phyloP scores from a whole-genome alignment of 53 echinoderm and acorn worm species.

The Astropecten irregularis region DNA sequence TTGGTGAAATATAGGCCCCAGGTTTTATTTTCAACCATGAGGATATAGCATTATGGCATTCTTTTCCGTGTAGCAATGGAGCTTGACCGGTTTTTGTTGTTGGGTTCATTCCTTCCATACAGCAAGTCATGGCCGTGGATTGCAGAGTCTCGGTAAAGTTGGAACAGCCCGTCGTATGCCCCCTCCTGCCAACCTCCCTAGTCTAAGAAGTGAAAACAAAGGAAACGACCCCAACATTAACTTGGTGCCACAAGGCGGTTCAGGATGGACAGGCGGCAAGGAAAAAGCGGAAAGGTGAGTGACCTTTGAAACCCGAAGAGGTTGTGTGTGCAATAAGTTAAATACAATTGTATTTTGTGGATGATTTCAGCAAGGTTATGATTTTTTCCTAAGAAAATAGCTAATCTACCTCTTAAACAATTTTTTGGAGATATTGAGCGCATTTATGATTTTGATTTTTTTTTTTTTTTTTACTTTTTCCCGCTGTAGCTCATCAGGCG shows the following conservation, averaged over 20 bases:
- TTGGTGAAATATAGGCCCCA: too few species aligned
- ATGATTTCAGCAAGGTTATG: background rate
- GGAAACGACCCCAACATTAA: conserved; percentile 98
- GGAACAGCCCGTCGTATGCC: conserved; percentile 90
- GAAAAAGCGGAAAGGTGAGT: conserved; percentile 65
- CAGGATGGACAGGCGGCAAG: conserved; percentile 91
- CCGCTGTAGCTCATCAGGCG: conserved; percentile 24
- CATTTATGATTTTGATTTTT: too few species aligned
- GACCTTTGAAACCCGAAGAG: background rate
- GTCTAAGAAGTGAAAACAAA: conserved; percentile 97
- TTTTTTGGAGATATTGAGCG: too few species aligned
- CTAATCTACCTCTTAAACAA: too few species aligned
- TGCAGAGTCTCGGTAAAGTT: conserved; percentile 99
- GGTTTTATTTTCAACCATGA: too few species aligned
- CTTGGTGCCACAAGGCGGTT: conserved; percentile 81
- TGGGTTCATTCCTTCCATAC: too few species aligned
- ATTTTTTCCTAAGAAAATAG: too few species aligned
- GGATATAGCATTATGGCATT: too few species aligned
- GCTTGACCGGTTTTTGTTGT: too few species aligned
- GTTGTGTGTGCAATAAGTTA: background rate
- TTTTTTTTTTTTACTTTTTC: too few species aligned
- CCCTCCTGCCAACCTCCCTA: conserved; percentile 90
- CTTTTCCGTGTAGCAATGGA: background rate
- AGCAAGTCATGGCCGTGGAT: conserved; percentile 99
- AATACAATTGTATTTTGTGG: background rate